phyloP scores from a whole-genome alignment of 2,888 invertebrate species.

The Chymomyza caudatula region DNA sequence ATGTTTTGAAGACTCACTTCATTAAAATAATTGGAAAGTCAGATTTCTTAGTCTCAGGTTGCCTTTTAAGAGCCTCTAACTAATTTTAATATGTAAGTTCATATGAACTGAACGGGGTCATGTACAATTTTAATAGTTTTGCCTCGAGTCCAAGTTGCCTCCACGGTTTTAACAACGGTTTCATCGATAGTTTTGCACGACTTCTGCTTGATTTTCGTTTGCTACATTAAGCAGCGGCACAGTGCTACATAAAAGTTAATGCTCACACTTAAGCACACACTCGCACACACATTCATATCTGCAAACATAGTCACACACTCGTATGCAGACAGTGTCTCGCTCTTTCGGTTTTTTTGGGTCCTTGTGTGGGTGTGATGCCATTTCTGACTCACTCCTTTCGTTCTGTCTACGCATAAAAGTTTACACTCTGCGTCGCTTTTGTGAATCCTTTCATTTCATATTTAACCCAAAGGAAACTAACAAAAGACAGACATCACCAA shows the following conservation, averaged over 20 bases:
- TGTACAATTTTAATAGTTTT: neutral
- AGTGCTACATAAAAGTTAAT: conserved; percentile 42
- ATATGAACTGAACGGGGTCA: neutral
- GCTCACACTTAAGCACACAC: conserved; percentile 18
- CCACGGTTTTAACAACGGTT: neutral
- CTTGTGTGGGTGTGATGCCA: conserved; percentile 11
- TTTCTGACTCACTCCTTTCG: neutral
- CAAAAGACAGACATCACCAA: conserved; percentile 16
- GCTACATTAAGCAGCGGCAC: conserved; percentile 45
- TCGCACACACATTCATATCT: conserved; percentile 10
- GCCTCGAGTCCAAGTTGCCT: neutral
- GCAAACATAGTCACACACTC: neutral
- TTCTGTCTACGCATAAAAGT: conserved; percentile 23
- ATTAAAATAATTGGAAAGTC: conserved; percentile 19
- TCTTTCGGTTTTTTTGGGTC: neutral
- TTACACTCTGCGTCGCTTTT: conserved; percentile 37
- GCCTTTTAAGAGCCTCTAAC: neutral
- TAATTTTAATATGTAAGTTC: neutral
- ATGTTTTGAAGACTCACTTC: neutral
- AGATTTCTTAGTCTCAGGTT: neutral
- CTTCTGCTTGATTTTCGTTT: conserved; percentile 18
- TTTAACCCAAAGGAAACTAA: conserved; percentile 37
- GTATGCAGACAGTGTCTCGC: neutral
- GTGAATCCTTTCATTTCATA: conserved; percentile 56
- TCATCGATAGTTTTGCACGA: conserved; percentile 11